Base-by-base conservation (phyloP, 2,113 vertebrate genomes). In the Carassius gibelio region DNA sequence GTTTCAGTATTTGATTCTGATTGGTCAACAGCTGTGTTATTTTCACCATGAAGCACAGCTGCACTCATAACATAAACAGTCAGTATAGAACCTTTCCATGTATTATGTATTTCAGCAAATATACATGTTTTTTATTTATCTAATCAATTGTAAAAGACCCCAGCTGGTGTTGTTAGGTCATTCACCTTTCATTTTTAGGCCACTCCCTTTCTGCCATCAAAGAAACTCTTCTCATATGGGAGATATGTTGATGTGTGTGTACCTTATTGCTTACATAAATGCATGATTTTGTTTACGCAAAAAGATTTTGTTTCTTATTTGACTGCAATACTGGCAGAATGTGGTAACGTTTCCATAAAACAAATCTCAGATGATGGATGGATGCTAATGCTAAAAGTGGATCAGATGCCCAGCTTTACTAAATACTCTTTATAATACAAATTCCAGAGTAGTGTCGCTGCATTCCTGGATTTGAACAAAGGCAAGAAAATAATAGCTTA, bases 391-490 rank as follows among this genome's bases (percentile, higher is more conserved):
- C 19, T 45, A 66, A 66, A 17, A 64, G 23, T 48, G 61, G 38
- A 26, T 48, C 3, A 3, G 36, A 30, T 50, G 59, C 13, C 38
- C 42, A 81, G 78, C 38, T 66, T 81, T 23, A 80, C 45, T n/a
- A 75, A 57, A 69, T 14, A 64, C 62, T 64, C 45, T 45, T 75
- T 36, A 50, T 23, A 62, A 48, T 19, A 62, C 61, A 79, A 64
- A 52, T 82, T 72, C 66, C 78, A 76, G 62, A 82, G n/a, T n/a
- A 79, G 45, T 14, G 34, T 69, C 4, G 55, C 50, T 68, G 48
- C 77, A 88, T 85, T 87, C 23, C 66, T 19, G 34, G 3, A 86
- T 81, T 30, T 79, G 10, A 80, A 81, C 42, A 83, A 80, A 81
- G 69, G 45, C 50, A 71, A 11, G 14, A 55, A 57, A 81, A 77